Evolutionary conservation across 2,888 invertebrate species (phyloP).

Genomic region (Trachelus stipa): DNA sequence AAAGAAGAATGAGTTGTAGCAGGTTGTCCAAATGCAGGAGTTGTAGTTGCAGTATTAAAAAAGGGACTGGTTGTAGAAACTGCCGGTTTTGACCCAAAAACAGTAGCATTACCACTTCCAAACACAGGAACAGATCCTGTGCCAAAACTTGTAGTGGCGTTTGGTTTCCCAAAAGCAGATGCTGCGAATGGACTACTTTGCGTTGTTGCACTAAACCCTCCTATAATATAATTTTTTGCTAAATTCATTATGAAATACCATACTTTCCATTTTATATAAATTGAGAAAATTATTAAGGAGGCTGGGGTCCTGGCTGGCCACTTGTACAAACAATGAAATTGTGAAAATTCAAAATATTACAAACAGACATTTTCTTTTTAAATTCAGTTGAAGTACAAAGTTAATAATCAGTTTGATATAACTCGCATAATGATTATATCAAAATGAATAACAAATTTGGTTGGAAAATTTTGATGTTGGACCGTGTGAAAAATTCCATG

Average conservation of each 20-base stretch:
- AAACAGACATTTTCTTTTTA: no score
- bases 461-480: no score
- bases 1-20: slow-evolving; percentile 69
- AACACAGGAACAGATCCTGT: slow-evolving; percentile 75
- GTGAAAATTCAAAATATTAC: no score
- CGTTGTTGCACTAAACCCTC: slow-evolving; percentile 68
- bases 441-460: no score
- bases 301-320: no score
- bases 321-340: no score
- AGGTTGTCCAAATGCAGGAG: slow-evolving; percentile 76
- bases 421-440: no score
- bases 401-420: no score
- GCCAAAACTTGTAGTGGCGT: slow-evolving; percentile 74
- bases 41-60: slow-evolving; percentile 74
- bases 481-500: no score
- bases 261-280: slow-evolving; percentile 4
- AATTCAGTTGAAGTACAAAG: no score
- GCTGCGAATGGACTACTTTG: slow-evolving; percentile 69
- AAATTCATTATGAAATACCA: not conserved
- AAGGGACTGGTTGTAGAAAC: slow-evolving; percentile 69
- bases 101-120: slow-evolving; percentile 71
- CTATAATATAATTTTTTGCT: slow-evolving; percentile 40
- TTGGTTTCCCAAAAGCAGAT: slow-evolving; percentile 71
- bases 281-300: slow-evolving; percentile 9
- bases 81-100: slow-evolving; percentile 70